A percentile compares a stretch with the other conserved stretches of the same genome.
Evolutionary conservation across 2,113 vertebrate genomes (phyloP).

Genomic region (Emydocephalus ijimae): DNA sequence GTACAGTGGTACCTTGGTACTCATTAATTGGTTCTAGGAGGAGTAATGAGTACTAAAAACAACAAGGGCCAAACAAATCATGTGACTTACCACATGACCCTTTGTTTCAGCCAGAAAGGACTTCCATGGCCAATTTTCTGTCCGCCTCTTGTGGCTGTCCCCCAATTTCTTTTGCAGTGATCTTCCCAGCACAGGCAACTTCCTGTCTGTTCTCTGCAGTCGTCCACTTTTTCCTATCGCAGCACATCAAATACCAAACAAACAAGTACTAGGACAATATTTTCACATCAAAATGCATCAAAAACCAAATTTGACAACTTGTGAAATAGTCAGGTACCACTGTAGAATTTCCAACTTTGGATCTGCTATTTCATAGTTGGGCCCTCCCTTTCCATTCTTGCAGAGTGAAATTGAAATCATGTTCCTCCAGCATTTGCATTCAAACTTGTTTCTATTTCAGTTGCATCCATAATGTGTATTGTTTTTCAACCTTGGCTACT

Average conservation of each 20-base stretch:
- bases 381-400: not conserved
- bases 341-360: not conserved
- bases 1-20: not conserved
- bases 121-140: not conserved
- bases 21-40: not conserved
- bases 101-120: not conserved
- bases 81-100: not conserved
- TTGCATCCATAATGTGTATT: not conserved
- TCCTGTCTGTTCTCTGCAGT: not conserved
- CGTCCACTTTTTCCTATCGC: not conserved
- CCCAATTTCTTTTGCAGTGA: not conserved
- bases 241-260: not conserved
- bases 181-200: not conserved
- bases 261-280: not conserved
- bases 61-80: not conserved
- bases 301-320: not conserved
- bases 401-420: not conserved
- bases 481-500: no score
- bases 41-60: not conserved
- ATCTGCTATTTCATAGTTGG: not conserved
- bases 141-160: rapidly evolving
- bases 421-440: not conserved
- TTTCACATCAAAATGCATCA: not conserved
- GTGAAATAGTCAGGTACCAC: not conserved
- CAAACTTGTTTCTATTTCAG: not conserved